Evolutionary conservation across 2,888 invertebrate species (phyloP).

Genomic region (Diadegma fenestrale): DNA sequence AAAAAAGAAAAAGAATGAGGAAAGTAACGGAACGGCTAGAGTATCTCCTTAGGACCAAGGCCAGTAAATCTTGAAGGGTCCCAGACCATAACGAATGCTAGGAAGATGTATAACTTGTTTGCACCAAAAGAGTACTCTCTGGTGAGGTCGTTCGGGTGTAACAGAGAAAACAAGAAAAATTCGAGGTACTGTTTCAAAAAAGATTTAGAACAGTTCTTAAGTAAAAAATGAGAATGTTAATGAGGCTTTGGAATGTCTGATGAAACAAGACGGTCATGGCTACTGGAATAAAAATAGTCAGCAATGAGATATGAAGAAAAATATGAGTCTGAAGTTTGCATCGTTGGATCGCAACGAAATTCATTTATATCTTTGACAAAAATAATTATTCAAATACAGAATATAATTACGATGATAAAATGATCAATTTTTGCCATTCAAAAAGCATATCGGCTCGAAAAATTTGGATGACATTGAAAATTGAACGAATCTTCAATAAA

Average conservation of each 20-base stretch:
- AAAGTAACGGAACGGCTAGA: constrained; percentile 20
- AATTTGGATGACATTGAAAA: no score
- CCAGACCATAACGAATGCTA: constrained; percentile 54
- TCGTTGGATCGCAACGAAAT: no score
- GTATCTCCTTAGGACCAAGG: constrained; percentile 41
- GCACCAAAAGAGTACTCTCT: constrained; percentile 42
- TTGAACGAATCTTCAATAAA: no score
- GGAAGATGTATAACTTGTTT: constrained; percentile 58
- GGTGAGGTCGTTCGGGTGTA: constrained; percentile 31
- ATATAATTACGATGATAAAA: no score
- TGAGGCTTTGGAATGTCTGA: constrained; percentile 47
- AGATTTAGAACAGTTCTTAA: constrained; percentile 54
- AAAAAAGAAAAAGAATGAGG: constrained; percentile 21
- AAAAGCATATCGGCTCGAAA: no score
- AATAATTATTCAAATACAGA: no score
- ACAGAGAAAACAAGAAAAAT: constrained; percentile 2
- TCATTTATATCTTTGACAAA: no score
- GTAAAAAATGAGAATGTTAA: constrained; percentile 34
- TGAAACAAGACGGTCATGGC: constrained; percentile 34
- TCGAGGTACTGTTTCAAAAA: background rate
- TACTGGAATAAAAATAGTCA: background rate
- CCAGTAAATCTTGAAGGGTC: constrained; percentile 72
- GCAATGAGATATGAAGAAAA: background rate
- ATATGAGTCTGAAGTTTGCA: no score
- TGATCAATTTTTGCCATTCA: no score